These are phyloP conservation scores for Ylistrum balloti DNA, from an alignment of 1,140 invertebrate species.

Conservation along the genomic window DNA sequence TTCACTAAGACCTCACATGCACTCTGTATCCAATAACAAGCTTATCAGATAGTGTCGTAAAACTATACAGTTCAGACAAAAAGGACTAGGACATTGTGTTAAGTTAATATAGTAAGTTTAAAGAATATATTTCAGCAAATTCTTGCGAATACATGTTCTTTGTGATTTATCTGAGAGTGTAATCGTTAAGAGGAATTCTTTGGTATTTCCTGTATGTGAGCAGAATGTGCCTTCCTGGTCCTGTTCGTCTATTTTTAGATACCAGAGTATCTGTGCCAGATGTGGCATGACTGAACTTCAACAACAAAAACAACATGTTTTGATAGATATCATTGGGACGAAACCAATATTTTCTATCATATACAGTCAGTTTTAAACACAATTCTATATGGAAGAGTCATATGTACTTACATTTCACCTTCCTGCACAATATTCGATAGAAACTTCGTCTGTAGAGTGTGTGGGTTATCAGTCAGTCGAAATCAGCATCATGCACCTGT, in stretches of 20 bases:
- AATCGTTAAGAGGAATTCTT: background rate
- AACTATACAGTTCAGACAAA: no score
- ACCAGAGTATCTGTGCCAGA: background rate
- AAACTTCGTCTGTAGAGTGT: background rate
- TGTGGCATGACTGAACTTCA: background rate
- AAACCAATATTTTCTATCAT: background rate
- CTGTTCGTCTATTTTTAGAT: background rate
- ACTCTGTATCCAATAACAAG: no score
- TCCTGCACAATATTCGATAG: no score
- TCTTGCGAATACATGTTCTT: no score
- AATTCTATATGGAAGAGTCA: background rate
- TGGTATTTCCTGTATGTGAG: background rate
- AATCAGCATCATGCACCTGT: constrained; percentile 17
- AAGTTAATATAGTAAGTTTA: no score
- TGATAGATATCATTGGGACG: background rate
- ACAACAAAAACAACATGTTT: background rate
- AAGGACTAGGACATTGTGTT: no score
- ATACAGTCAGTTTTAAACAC: background rate
- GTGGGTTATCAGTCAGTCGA: no score
- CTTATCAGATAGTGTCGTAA: no score
- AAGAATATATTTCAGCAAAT: no score
- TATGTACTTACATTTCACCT: background rate
- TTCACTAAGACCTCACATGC: no score
- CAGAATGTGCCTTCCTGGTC: background rate
- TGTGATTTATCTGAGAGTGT: no score